These are phyloP conservation scores for Ceyx erithaca DNA, from an alignment of 2,797 vertebrate species.

Conservation along the genomic window DNA sequence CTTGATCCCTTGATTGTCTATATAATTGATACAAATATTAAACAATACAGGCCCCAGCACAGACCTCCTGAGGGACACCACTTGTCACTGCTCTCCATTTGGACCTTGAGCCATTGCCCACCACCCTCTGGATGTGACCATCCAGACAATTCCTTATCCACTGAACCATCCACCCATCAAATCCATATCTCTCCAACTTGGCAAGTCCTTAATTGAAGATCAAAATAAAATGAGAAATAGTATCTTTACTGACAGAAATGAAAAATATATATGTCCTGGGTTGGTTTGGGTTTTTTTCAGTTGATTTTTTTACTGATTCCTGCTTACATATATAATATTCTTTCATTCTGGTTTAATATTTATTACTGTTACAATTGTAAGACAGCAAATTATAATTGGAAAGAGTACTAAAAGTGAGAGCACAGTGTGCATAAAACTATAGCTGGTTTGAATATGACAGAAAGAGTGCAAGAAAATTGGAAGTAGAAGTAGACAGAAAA, in stretches of 20 bases:
- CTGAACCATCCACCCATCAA: no score
- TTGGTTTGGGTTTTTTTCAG: not conserved
- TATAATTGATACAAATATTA: no score
- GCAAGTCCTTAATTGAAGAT: not conserved
- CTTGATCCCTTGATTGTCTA: no score
- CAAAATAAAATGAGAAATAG: not conserved
- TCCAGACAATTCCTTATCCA: no score
- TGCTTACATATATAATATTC: not conserved
- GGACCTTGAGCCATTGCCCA: no score
- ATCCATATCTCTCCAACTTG: no score
- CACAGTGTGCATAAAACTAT: not conserved
- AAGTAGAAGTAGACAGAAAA: not conserved
- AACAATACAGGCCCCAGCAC: no score
- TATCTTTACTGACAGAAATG: not conserved
- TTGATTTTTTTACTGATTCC: not conserved
- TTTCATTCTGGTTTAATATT: not conserved
- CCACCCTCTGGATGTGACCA: no score
- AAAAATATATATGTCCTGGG: not conserved
- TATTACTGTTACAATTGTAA: not conserved
- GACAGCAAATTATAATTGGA: not conserved
- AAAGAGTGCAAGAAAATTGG: not conserved
- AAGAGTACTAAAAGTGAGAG: not conserved
- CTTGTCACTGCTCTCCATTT: no score
- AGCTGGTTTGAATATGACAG: not conserved
- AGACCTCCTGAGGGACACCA: no score